Conservation (phyloP, 2,113 vertebrate genomes). For the Pelecanoides urinatrix region DNA sequence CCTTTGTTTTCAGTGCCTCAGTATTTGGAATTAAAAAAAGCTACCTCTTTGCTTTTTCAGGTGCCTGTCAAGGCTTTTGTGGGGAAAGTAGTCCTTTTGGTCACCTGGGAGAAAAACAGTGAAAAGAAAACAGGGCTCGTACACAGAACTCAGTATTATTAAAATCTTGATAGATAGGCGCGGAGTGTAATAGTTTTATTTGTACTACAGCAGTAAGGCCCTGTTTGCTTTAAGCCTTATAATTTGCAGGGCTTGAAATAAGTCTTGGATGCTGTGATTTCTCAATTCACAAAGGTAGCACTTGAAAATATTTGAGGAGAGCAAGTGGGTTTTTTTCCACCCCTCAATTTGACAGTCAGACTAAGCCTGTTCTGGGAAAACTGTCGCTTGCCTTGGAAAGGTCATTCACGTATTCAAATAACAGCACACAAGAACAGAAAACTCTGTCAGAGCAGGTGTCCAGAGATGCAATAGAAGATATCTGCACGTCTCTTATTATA, state of each 20-base stretch:
- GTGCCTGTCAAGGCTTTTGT: neutral
- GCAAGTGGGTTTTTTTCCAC: neutral
- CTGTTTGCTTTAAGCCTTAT: neutral
- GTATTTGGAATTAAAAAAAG: neutral
- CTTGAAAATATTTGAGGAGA: neutral
- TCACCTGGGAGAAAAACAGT: neutral
- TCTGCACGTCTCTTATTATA: neutral
- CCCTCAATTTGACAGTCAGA: neutral
- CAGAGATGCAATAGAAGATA: neutral
- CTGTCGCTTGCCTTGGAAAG: neutral
- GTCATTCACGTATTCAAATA: neutral
- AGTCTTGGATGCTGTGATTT: neutral
- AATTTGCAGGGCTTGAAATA: neutral
- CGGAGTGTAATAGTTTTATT: neutral
- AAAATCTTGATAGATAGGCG: neutral
- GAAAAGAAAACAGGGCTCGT: neutral
- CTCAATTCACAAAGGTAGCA: neutral
- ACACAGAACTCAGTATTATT: neutral
- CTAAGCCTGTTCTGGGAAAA: neutral
- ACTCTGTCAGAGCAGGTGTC: constrained; percentile 18
- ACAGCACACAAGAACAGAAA: neutral
- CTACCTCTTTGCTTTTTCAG: neutral
- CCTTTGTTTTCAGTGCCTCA: neutral
- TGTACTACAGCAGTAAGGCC: neutral
- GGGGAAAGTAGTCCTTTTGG: neutral